A percentile compares a stretch with the other conserved stretches of the same genome.
phyloP scores from a whole-genome alignment of 1,140 invertebrate genomes.

The Gonatopus flavifemur region DNA sequence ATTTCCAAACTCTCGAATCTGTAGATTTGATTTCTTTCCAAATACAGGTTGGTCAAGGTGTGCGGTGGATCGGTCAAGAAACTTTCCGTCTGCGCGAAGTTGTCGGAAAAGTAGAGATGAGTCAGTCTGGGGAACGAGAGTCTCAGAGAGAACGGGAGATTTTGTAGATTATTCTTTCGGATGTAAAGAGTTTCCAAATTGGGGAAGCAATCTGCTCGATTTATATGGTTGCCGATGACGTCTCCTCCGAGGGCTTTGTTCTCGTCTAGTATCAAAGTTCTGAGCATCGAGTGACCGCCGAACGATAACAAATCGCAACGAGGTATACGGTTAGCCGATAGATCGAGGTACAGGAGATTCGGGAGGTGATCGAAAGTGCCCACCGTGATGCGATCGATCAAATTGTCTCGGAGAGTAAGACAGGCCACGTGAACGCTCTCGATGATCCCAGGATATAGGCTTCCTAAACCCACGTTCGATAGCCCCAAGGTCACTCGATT shows the following conservation, averaged over 20 bases:
- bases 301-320: conserved; percentile 33
- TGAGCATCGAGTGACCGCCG: conserved; percentile 20
- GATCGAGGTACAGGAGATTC: conserved; percentile 36
- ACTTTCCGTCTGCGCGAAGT: conserved; percentile 28
- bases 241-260: conserved; percentile 23
- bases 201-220: conserved; percentile 28
- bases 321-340: conserved; percentile 40
- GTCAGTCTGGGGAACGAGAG: conserved; percentile 33
- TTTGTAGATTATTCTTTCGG: conserved; percentile 24
- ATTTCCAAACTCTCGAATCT: conserved; percentile 18
- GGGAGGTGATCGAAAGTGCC: conserved; percentile 35
- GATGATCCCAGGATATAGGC: conserved; percentile 35
- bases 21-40: conserved; percentile 40
- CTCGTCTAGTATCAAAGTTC: conserved; percentile 38
- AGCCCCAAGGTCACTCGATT: conserved; percentile 34
- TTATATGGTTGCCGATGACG: conserved; percentile 10
- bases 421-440: conserved; percentile 29
- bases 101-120: conserved; percentile 42
- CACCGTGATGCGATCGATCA: conserved; percentile 32
- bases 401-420: conserved; percentile 38
- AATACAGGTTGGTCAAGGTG: conserved; percentile 32
- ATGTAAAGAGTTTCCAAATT: conserved; percentile 37
- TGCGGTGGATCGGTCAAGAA: conserved; percentile 33
- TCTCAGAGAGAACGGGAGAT: conserved; percentile 24
- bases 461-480: conserved; percentile 19